These are phyloP conservation scores for Heterotilapia buettikoferi DNA, from an alignment of 2,113 vertebrate genomes.

Conservation along the genomic window DNA sequence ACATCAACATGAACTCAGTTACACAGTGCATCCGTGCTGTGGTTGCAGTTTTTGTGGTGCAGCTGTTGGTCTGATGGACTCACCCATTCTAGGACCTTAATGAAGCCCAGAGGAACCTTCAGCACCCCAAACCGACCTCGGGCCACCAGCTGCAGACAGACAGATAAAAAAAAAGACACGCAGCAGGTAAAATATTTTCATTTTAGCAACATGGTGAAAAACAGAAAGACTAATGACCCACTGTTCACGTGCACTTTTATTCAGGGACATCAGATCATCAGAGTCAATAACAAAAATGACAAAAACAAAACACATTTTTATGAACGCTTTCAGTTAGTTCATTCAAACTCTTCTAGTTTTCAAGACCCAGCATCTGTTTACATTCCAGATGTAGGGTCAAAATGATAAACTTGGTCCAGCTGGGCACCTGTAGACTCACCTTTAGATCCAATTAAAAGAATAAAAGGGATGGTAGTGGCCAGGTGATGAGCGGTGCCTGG, in stretches of 20 bases:
- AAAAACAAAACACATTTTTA: neutral
- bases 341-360: neutral
- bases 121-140: slow-evolving; percentile 59
- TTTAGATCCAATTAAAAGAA: neutral
- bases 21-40: fast-evolving
- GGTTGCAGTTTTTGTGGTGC: neutral
- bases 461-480: neutral
- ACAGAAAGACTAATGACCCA: neutral
- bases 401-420: neutral
- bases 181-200: neutral
- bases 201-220: neutral
- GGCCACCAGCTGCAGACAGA: slow-evolving; percentile 55
- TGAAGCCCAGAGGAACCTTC: slow-evolving; percentile 69
- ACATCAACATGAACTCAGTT: neutral
- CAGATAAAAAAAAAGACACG: neutral
- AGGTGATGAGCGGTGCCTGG: fast-evolving
- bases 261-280: neutral
- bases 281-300: neutral
- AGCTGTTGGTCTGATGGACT: slow-evolving; percentile 15
- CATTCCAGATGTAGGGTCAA: neutral
- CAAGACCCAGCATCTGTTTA: neutral
- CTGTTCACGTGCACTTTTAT: fast-evolving
- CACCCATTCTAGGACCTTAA: slow-evolving; percentile 68
- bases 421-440: neutral
- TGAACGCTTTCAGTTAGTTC: neutral